Evolutionary conservation across 2,888 invertebrate species (phyloP).

Genomic region (Cremastobaeus sp.): DNA sequence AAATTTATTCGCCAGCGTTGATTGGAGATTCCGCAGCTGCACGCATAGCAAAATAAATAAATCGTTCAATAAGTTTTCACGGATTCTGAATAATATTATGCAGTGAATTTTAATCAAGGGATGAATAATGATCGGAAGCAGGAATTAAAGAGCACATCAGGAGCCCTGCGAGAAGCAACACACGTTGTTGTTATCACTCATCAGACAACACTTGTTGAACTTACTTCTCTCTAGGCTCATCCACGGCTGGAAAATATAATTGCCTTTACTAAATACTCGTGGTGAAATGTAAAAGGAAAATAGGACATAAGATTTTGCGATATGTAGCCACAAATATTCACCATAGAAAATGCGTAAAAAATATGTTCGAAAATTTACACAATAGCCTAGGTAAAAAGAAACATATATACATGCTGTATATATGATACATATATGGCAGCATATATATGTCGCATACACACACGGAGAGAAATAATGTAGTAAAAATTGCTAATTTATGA

Average conservation of each 20-base stretch:
- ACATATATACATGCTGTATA: too few relatives aligned
- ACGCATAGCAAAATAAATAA: too few relatives aligned
- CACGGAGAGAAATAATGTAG: too few relatives aligned
- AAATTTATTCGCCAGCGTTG: too few relatives aligned
- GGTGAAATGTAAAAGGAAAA: not conserved
- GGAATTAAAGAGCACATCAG: constrained; percentile 42
- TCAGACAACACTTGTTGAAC: constrained; percentile 76
- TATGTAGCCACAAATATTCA: too few relatives aligned
- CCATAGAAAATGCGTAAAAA: too few relatives aligned
- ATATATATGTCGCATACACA: too few relatives aligned
- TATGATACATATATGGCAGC: too few relatives aligned
- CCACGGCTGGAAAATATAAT: constrained; percentile 88
- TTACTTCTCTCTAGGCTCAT: constrained; percentile 97
- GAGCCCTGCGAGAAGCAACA: constrained; percentile 70
- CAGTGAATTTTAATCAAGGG: not conserved
- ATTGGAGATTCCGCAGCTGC: too few relatives aligned
- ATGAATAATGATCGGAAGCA: constrained; percentile 24
- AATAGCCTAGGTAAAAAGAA: too few relatives aligned
- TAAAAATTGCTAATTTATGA: too few relatives aligned
- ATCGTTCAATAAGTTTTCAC: not conserved
- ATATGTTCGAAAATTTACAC: too few relatives aligned
- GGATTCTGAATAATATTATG: not conserved
- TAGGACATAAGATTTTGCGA: not conserved
- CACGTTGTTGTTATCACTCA: constrained; percentile 57
- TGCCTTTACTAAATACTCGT: constrained; percentile 77